phyloP scores from a whole-genome alignment of 2,888 invertebrate genomes.

The Dione vanillae region DNA sequence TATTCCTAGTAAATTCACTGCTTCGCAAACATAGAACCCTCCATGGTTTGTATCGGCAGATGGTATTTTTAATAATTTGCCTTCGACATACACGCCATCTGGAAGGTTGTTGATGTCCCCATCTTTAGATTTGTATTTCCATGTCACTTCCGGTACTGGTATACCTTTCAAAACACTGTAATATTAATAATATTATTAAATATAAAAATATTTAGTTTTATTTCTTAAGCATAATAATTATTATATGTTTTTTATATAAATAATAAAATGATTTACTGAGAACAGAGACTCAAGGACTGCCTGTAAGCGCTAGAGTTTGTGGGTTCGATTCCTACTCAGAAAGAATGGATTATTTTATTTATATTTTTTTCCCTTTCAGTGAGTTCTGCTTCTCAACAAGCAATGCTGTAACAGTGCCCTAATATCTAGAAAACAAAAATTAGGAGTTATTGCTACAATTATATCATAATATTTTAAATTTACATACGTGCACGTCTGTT shows the following conservation, averaged over 20 bases:
- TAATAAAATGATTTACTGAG: no score
- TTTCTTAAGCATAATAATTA: no score
- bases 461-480: background rate
- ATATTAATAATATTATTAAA: conserved; percentile 34
- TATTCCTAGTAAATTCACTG: conserved; percentile 60
- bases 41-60: conserved; percentile 54
- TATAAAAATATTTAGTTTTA: background rate
- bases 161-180: conserved; percentile 64
- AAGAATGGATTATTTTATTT: no score
- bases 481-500: conserved; percentile 66
- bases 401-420: no score
- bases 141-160: conserved; percentile 62
- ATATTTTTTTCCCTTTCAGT: no score
- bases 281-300: no score
- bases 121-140: conserved; percentile 60
- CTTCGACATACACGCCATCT: conserved; percentile 53
- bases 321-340: no score
- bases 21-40: conserved; percentile 66
- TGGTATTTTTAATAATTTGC: conserved; percentile 55
- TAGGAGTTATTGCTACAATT: no score
- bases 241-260: no score
- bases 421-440: no score
- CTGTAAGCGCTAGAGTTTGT: no score
- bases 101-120: conserved; percentile 53
- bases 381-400: no score